phyloP scores from a whole-genome alignment of 2,113 vertebrate species.

The Semnornis frantzii region DNA sequence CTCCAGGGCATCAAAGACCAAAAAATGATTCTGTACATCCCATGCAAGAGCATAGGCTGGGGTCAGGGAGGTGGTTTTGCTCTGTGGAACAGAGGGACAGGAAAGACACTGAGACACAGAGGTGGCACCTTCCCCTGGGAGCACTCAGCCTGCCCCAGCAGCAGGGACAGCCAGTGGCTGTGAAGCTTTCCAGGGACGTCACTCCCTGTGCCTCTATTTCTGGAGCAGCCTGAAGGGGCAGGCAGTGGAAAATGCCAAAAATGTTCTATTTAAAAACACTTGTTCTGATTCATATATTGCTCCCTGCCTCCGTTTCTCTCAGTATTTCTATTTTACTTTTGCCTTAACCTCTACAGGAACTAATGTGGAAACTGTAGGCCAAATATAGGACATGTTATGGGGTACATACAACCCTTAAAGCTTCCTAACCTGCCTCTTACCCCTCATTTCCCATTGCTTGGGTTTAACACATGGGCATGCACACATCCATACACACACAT shows the following conservation, averaged over 20 bases:
- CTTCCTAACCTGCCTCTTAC: not conserved
- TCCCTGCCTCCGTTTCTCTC: not conserved
- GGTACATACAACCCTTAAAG: not conserved
- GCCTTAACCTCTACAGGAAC: not conserved
- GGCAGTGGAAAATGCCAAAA: not conserved
- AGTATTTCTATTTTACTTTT: not conserved
- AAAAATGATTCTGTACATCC: fast-evolving
- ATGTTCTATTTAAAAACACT: not conserved
- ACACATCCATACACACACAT: not conserved
- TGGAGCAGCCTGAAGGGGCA: not conserved
- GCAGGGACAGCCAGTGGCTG: not conserved
- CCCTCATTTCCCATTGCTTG: not conserved
- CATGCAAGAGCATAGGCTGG: not conserved
- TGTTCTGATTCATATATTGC: not conserved
- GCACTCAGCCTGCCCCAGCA: fast-evolving
- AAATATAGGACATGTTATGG: not conserved
- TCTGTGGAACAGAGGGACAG: not conserved
- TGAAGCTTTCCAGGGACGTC: not conserved
- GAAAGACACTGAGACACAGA: not conserved
- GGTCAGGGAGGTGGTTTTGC: not conserved
- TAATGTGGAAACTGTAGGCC: not conserved
- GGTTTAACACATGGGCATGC: not conserved
- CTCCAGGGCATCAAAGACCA: not conserved
- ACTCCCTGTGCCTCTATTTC: not conserved
- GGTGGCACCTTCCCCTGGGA: not conserved